phyloP scores from a whole-genome alignment of 2,113 vertebrate genomes.

The Rhinogobius similis region DNA sequence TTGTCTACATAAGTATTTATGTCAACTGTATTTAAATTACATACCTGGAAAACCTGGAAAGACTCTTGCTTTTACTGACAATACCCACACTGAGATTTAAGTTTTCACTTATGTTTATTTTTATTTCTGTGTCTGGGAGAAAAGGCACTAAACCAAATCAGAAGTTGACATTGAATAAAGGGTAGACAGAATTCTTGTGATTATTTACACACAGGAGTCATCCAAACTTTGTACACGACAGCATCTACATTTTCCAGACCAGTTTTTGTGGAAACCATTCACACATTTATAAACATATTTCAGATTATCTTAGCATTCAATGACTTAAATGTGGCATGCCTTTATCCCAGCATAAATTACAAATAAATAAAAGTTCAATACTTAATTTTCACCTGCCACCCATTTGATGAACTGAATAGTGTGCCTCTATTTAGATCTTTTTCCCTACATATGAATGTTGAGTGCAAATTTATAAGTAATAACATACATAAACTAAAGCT shows the following conservation, averaged over 20 bases:
- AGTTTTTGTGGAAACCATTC: neutral
- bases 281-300: neutral
- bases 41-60: neutral
- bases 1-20: too few relatives aligned
- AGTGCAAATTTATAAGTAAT: neutral
- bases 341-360: slow-evolving; percentile 15
- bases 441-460: neutral
- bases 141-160: slow-evolving; percentile 84
- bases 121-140: slow-evolving; percentile 80
- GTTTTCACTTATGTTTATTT: slow-evolving; percentile 68
- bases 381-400: slow-evolving; percentile 11
- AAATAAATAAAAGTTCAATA: slow-evolving; percentile 19
- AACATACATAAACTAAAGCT: neutral
- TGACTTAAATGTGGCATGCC: neutral
- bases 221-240: slow-evolving; percentile 21
- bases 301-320: slow-evolving; percentile 40
- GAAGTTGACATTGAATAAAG: slow-evolving; percentile 49
- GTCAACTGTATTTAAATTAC: neutral
- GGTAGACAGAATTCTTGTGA: slow-evolving; percentile 21
- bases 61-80: neutral
- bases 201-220: slow-evolving; percentile 38
- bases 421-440: neutral
- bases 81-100: slow-evolving; percentile 13
- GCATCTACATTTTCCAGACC: slow-evolving; percentile 34
- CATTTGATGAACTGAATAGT: neutral